Base-by-base conservation (phyloP, 37 sponge, comb jelly and placozoan genomes). In the Halichondria panicea region DNA sequence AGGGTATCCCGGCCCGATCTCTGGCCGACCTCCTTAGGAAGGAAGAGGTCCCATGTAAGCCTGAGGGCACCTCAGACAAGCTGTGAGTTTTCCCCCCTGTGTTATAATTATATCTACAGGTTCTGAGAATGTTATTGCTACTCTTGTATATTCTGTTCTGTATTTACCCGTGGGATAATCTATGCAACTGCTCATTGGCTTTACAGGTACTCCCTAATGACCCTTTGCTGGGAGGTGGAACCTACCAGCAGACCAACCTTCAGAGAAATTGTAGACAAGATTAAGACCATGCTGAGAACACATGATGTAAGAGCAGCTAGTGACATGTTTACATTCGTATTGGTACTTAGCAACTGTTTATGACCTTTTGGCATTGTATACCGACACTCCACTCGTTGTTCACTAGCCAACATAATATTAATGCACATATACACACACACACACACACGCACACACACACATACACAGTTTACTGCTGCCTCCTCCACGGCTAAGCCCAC, bases 61-160 rank as follows among this genome's bases (percentile, higher is more conserved):
- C 79, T 12, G 69, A 67, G 15, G 57, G 43, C 15, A 68, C 69
- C 68, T 68, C 79, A 52, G 28, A 67, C 24, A 35, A 48, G n/a
- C 57, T 78, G 79, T 78, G 58, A 67, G 79, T 19, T 3, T 11
- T 48, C 11, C 13, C n/a, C 52, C 11, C 52, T 11, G 52, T 48
- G 13, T 15, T 48, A 48, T 18, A 48, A 48, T 15, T 18, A 18
- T 18, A 48, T 11, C 52, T 48, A 48, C 15, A 48, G 11, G 52
- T 48, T 11, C 52, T 48, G 11, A 11, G 15, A 15, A 48, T 18
- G 11, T 15, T 15, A 48, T 11, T 15, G 15, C 15, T 18, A 15
- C 52, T 48, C n/a, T n/a, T n/a, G n/a, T n/a, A n/a, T n/a, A n/a
- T n/a, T n/a, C n/a, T n/a, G n/a, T n/a, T n/a, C n/a, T n/a, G n/a